Percentiles rank a stretch among this genome's conserved stretches.
These are phyloP conservation scores for Idaea straminata DNA, from an alignment of 2,888 invertebrate species.

Conservation along the genomic window DNA sequence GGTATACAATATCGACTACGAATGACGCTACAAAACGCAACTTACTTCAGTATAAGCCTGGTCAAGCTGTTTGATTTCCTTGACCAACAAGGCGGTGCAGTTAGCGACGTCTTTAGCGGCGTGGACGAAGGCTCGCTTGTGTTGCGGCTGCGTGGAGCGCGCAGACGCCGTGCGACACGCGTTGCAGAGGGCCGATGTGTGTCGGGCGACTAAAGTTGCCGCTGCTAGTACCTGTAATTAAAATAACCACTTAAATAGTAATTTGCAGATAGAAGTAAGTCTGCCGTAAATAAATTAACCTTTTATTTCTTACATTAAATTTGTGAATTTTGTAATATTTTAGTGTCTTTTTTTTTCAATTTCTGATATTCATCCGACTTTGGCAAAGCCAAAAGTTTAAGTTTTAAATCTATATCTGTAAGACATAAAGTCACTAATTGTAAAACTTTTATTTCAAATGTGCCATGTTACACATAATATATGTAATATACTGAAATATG, in stretches of 20 bases:
- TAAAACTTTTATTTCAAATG: neutral
- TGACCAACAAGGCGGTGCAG: conserved; percentile 95
- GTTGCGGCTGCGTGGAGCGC: conserved; percentile 93
- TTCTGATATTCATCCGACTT: too few relatives aligned
- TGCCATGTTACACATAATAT: neutral
- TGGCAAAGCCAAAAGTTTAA: too few relatives aligned
- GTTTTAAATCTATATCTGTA: too few relatives aligned
- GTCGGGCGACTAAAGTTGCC: conserved; percentile 96
- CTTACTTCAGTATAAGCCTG: conserved; percentile 87
- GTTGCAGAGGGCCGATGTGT: conserved; percentile 97
- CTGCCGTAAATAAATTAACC: too few relatives aligned
- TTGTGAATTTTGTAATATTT: too few relatives aligned
- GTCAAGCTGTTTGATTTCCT: conserved; percentile 95
- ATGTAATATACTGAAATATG: conserved; percentile 18
- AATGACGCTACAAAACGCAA: neutral
- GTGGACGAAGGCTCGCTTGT: conserved; percentile 98
- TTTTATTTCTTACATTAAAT: too few relatives aligned
- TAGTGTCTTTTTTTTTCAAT: too few relatives aligned
- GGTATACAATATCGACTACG: too few relatives aligned
- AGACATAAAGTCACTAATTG: neutral
- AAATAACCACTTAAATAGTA: too few relatives aligned
- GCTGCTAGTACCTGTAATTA: conserved; percentile 87
- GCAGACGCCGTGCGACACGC: conserved; percentile 96
- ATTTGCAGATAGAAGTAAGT: too few relatives aligned
- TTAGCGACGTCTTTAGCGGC: conserved; percentile 98